Base-by-base conservation (phyloP, 2,113 vertebrate genomes). In the Epinephelus moara region DNA sequence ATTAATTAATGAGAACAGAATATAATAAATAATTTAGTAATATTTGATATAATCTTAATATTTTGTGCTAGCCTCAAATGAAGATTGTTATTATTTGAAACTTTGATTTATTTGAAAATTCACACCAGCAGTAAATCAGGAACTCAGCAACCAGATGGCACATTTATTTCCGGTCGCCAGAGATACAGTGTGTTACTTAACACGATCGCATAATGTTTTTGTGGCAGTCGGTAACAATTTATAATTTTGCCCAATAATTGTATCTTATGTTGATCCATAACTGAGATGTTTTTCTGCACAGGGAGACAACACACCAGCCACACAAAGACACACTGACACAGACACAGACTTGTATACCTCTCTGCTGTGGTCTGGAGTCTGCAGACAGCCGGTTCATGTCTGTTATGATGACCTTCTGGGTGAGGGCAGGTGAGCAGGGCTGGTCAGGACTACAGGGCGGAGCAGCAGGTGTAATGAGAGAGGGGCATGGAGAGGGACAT, bases 381-480 rank as follows among this genome's bases (percentile, higher is more conserved):
- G 96, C 95, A 82, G 97, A 96, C 0, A 97, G 95, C 1, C 95
- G 96, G 89, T 97, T 97, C 8, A 97, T 95, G 81, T 98, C 96
- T 52, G 96, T 95, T 91, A 95, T 87, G 68, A 95, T 90, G 55
- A 95, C 96, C 57, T 96, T 96, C 72, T 97, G 97, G 84, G 91
- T 93, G 14, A 91, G 85, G 67, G 84, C 66, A 0, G 92, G 88
- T 7, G 94, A 93, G 47, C 92, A 93, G 0, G 78, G 86, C 71
- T 66, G 90, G 66, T 95, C 94, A 0, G 93, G 88, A 64, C 90
- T 93, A 13, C 89, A 88, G 21, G 91, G 84, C 0, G 91, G 87
- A 1, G 94, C 80, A 0, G 85, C 75, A 0, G 88, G 78, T 23
- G 87, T 93, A 78, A 40, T 91, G 78, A 70, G 86, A 49, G 94